Evolutionary conservation across 2,113 vertebrate genomes (phyloP), one percentile per base, ranked within the genome.

Genomic region (Lepisosteus oculatus): DNA sequence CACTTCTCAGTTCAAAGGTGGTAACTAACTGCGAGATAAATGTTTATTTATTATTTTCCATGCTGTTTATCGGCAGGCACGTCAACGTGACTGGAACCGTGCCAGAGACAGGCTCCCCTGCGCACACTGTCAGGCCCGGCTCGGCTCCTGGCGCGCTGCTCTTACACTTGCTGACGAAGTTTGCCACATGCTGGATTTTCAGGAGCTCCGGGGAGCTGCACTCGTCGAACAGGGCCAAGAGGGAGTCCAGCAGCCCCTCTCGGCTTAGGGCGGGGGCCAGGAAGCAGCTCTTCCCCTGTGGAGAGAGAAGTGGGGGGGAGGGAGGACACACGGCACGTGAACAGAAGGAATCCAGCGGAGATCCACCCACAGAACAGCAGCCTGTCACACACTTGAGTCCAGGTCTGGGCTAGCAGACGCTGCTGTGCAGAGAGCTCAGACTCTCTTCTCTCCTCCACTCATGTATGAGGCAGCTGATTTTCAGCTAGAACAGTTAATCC

Each of bases 151-250:
- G 47, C 47, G 5, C 47, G 2, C 47, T 6, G 47, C 47, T 51
- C 47, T 94, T 89, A 98, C 97, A 95, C 80, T 98, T 99, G 71
- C 87, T 93, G 71, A 99, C 93, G 86, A 99, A 99, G 79, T 87
- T 94, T 84, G 90, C 91, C 69, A 98, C 93, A 0, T 95, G 89
- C 67, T 93, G 93, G 73, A 94, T 94, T 88, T 93, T 96, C 96
- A 97, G 95, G 55, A 97, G 92, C 76, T 93, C 80, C 0, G 96
- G 94, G 45, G 92, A 92, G 68, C 79, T 90, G 85, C 97, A 98
- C 84, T 99, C 96, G 78, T 97, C 91, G 79, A 95, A 96, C 74
- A 99, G 91, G 59, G 94, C 84, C 69, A 97, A 85, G 78, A 99
- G 87, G 78, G 96, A 93, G 78, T 97, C 97, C 72, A 99, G 81